phyloP scores from a whole-genome alignment of 2,113 vertebrate genomes.

The Apistogramma diplotaenia region DNA sequence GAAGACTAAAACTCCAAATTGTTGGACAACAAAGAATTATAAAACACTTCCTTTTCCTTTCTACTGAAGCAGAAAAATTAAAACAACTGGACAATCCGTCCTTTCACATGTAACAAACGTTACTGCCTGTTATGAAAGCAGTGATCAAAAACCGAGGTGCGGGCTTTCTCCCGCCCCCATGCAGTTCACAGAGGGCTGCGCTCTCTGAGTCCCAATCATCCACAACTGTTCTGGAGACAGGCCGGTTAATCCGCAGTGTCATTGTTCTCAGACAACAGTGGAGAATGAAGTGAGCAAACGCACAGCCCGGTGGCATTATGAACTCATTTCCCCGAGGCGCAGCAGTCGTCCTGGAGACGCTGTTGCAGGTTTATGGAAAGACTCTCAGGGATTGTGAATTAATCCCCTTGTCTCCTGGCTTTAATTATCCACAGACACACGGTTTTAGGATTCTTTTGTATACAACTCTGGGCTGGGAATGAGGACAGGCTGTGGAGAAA shows the following conservation, averaged over 20 bases:
- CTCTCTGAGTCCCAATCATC: constrained; percentile 44
- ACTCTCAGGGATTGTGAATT: constrained; percentile 68
- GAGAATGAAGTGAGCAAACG: constrained; percentile 68
- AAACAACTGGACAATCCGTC: background rate
- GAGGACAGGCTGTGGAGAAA: constrained; percentile 55
- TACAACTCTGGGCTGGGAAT: constrained; percentile 44
- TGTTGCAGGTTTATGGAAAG: constrained; percentile 66
- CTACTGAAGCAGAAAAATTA: background rate
- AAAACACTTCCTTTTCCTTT: background rate
- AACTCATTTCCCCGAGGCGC: constrained; percentile 53
- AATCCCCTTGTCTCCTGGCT: constrained; percentile 72
- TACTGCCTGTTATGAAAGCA: constrained; percentile 13
- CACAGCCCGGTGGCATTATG: constrained; percentile 45
- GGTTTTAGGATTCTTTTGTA: constrained; percentile 57
- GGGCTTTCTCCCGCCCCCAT: constrained; percentile 31
- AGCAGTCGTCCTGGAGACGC: constrained; percentile 68
- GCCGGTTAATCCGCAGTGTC: constrained; percentile 68
- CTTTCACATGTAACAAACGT: background rate
- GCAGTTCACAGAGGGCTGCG: constrained; percentile 39
- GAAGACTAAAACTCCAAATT: constrained; percentile 5
- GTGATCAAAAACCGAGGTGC: constrained; percentile 17
- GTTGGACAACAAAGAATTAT: background rate
- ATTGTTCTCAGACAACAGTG: constrained; percentile 72
- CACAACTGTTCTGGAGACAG: constrained; percentile 41
- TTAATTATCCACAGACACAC: constrained; percentile 66